A percentile compares a stretch with the other conserved stretches of the same genome.
Evolutionary conservation across 1,140 invertebrate species (phyloP).

Genomic region (Drosophila funebris): DNA sequence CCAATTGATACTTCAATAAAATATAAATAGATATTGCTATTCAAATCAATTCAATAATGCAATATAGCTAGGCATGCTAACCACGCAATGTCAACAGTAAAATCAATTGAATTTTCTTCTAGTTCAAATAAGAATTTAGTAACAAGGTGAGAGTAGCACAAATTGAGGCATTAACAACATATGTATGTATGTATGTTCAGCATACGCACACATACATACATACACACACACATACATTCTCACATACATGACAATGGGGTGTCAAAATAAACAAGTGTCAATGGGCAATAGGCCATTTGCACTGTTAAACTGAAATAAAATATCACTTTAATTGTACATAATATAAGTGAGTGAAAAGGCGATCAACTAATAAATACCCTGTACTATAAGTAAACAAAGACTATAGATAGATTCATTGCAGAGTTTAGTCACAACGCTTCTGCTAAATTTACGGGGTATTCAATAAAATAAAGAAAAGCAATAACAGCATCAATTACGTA

Average conservation of each 20-base stretch:
- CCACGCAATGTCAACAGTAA: conserved; percentile 14
- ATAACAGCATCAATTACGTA: conserved; percentile 40
- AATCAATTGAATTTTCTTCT: conserved; percentile 28
- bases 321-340: conserved; percentile 51
- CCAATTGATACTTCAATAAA: too few relatives aligned
- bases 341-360: background rate
- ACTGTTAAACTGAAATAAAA: conserved; percentile 52
- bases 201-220: background rate
- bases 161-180: conserved; percentile 5
- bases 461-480: background rate
- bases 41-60: conserved; percentile 35
- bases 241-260: conserved; percentile 42
- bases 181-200: background rate
- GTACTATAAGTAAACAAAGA: background rate
- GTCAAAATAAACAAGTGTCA: conserved; percentile 79
- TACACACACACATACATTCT: conserved; percentile 1
- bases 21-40: too few relatives aligned
- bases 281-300: conserved; percentile 59
- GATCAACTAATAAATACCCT: background rate
- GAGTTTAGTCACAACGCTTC: too few relatives aligned
- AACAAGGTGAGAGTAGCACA: background rate
- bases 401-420: background rate
- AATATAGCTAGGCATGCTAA: conserved; percentile 30
- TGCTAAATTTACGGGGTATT: background rate
- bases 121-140: background rate